phyloP scores from a whole-genome alignment of 2,888 invertebrate species.

The Ischnus inquisitorius region DNA sequence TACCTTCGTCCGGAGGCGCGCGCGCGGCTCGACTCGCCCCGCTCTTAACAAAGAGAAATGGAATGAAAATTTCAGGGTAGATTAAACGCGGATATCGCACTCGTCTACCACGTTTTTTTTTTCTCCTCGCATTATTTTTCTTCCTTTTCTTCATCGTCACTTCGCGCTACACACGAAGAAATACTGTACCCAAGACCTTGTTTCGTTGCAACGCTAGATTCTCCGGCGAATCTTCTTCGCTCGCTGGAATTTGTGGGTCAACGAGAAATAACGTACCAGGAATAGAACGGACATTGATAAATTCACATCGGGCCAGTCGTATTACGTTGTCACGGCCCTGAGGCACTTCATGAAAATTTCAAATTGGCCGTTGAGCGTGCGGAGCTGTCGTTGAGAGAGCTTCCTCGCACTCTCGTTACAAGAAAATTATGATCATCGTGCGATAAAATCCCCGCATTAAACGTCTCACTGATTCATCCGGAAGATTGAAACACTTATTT shows the following conservation, averaged over 20 bases:
- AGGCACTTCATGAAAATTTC: constrained; percentile 67
- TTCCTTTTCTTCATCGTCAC: background rate
- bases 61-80: constrained; percentile 63
- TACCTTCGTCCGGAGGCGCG: constrained; percentile 44
- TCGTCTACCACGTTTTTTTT: too few species aligned
- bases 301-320: constrained; percentile 2
- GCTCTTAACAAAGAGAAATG: constrained; percentile 63
- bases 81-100: too few species aligned
- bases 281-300: constrained; percentile 12
- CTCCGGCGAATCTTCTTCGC: background rate
- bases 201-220: background rate
- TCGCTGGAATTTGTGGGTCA: constrained; percentile 15
- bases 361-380: constrained; percentile 59
- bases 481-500: background rate
- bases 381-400: background rate
- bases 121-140: background rate
- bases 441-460: background rate
- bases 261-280: constrained; percentile 5
- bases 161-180: background rate
- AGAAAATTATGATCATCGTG: background rate
- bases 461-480: constrained; percentile 24
- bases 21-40: background rate
- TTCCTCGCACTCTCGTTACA: background rate
- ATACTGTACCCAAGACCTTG: background rate
- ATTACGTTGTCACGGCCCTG: constrained; percentile 22